These are phyloP conservation scores for Neolamprologus brichardi DNA, from an alignment of 2,113 vertebrate genomes.

Conservation along the genomic window DNA sequence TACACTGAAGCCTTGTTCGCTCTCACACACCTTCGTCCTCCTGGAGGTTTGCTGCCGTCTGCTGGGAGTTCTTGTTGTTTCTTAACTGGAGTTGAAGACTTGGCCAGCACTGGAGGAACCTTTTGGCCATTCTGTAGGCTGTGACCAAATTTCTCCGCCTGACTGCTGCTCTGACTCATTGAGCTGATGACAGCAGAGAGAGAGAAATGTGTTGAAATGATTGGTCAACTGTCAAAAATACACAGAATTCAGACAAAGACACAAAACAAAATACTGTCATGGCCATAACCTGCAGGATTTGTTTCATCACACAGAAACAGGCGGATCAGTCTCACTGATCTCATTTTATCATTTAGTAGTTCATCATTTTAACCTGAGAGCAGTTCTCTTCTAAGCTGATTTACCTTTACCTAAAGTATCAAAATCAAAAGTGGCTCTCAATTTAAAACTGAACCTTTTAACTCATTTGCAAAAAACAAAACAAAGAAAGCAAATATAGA, in stretches of 20 bases:
- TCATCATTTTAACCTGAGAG: not conserved
- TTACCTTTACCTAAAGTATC: not conserved
- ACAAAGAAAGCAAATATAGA: not conserved
- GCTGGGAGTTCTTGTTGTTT: slow-evolving; percentile 6
- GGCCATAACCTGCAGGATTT: not conserved
- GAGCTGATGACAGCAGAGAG: slow-evolving; percentile 29
- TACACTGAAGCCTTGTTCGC: not conserved
- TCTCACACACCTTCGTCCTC: slow-evolving; percentile 74
- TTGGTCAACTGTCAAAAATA: not conserved
- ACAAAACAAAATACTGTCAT: not conserved
- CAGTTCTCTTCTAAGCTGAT: not conserved
- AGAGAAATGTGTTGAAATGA: not conserved
- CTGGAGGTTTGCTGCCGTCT: slow-evolving; percentile 59
- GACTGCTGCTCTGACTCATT: slow-evolving; percentile 51
- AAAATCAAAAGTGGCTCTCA: not conserved
- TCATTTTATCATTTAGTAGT: not conserved
- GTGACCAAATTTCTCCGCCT: slow-evolving; percentile 13
- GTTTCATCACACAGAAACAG: not conserved
- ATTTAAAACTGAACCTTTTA: fast-evolving
- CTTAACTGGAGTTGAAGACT: slow-evolving; percentile 11
- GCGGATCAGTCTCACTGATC: not conserved
- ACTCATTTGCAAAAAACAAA: not conserved
- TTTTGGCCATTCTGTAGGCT: slow-evolving; percentile 53
- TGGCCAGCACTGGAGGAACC: not conserved
- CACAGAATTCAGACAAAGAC: not conserved